Evolutionary conservation across 2,797 vertebrate genomes (phyloP), one percentile per base, ranked within the genome.

Genomic region (Adelosebastes latens): DNA sequence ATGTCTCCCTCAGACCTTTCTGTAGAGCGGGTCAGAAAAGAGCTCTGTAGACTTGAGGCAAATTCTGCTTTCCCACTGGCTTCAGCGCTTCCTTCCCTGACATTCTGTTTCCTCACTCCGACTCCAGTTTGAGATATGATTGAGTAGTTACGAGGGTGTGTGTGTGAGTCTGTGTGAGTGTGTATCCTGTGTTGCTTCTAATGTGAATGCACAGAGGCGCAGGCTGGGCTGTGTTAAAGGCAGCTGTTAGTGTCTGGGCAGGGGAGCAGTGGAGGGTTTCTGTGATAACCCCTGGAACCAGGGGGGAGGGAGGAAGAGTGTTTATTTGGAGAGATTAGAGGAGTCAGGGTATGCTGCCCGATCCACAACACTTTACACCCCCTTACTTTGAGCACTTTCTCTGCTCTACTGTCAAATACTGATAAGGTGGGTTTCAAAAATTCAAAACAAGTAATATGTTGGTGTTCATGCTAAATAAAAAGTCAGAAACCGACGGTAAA

Each of bases 321-420:
- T 94, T 92, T 94, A 93, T 94, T 94, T 94, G 84, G 78, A 90
- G 5, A 93, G 93, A 93, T 93, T 93, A 90, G 77, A 88, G 89
- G 72, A 91, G 88, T 81, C 73, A 81, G 85, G 83, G 70, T 83
- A 83, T 59, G 87, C 85, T 81, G 87, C 72, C 85, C 83, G 84
- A 72, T 76, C 72, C 77, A n/a, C 72, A 68, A 63, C 65, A 80
- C 76, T 79, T 85, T 63, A 80, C 89, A 88, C 85, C 75, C 85
- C 75, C 82, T 65, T 25, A 22, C 69, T 53, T 11, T 69, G 61
- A 85, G 75, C 82, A 86, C 84, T 88, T 89, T 92, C 81, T 84
- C 78, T 53, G 61, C 71, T 80, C 70, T 18, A 39, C 82, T 77
- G 59, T 83, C 81, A 81, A 63, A 76, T 10, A 39, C 75, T 22